Evolutionary conservation across 1,140 invertebrate species (phyloP).

Genomic region (Radopholus similis): DNA sequence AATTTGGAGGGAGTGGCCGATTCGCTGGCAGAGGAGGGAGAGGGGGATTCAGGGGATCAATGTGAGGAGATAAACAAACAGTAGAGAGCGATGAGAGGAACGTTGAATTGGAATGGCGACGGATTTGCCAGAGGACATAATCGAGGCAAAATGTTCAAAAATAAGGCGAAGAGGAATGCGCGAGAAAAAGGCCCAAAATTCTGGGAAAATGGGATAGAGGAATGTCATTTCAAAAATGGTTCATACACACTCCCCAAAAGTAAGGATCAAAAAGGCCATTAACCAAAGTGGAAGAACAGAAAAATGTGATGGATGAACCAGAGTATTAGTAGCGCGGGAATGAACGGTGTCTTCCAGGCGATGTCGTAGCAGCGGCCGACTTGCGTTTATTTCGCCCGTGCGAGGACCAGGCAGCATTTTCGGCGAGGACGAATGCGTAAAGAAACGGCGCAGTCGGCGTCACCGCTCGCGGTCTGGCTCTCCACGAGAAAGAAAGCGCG

Average conservation of each 20-base stretch:
- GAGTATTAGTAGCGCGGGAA: neutral
- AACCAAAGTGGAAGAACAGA: neutral
- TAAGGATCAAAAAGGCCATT: neutral
- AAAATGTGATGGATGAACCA: neutral
- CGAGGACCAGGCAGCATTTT: conserved; percentile 14
- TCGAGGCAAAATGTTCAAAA: neutral
- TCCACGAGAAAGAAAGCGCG: neutral
- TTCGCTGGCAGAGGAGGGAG: conserved; percentile 5
- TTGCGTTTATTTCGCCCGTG: conserved; percentile 11
- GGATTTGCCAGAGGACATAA: too few relatives aligned
- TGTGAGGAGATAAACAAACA: neutral
- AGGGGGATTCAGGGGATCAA: conserved; percentile 12
- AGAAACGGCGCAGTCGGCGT: conserved; percentile 3
- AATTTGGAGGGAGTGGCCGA: conserved; percentile 1
- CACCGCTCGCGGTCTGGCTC: conserved; percentile 3
- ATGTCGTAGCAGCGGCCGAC: neutral
- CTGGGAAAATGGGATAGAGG: neutral
- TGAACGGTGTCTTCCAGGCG: neutral
- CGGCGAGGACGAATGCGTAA: neutral
- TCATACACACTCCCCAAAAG: neutral
- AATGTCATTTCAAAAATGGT: neutral
- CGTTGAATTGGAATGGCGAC: neutral
- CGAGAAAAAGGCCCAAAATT: neutral
- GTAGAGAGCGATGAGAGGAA: neutral
- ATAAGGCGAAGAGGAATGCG: neutral